Base-by-base conservation (phyloP, 2,113 vertebrate genomes). In the Columbina picui region DNA sequence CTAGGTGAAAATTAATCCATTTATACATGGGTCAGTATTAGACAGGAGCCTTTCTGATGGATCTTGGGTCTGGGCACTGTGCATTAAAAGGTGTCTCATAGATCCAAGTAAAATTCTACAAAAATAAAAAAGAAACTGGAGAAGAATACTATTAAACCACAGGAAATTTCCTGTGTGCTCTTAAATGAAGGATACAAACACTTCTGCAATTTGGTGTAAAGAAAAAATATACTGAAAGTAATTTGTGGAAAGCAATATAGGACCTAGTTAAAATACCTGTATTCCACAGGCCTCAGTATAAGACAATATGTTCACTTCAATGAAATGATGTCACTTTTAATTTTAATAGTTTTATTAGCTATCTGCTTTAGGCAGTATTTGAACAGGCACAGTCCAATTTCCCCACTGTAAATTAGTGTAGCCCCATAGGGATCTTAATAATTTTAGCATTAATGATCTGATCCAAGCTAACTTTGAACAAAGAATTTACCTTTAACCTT, bases 391-490 rank as follows among this genome's bases (percentile, higher is more conserved):
- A 68, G 47, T 53, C 60, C 59, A 89, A 61, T 94, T 71, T 81
- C 30, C 52, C 47, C 1, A 2, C 55, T 76, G 53, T 83, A 85
- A 95, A 85, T 85, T 69, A 43, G 53, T 74, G 34, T 16, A 36
- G 25, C 19, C 93, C 85, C 67, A 57, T 30, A 14, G 61, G 57
- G 65, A 79, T 69, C 74, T 41, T 77, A 74, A 45, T 76, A 56
- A 87, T 88, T 96, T 91, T 57, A 90, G 34, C 34, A 61, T 73
- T 73, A 84, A 83, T 84, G 38, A 53, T 85, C 61, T 89, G 61
- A 87, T 32, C 39, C 43, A 80, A 61, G 25, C 38, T 32, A 87
- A 15, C 12, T 34, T 45, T 73, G 45, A 94, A 89, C 19, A 59
- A 1, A 57, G 65, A 69, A 43, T 69, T 95, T 87, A 56, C 70